A percentile compares a stretch with the other conserved stretches of the same genome.
Evolutionary conservation across 2,888 invertebrate genomes (phyloP).

Genomic region (Xestobium rufovillosum): DNA sequence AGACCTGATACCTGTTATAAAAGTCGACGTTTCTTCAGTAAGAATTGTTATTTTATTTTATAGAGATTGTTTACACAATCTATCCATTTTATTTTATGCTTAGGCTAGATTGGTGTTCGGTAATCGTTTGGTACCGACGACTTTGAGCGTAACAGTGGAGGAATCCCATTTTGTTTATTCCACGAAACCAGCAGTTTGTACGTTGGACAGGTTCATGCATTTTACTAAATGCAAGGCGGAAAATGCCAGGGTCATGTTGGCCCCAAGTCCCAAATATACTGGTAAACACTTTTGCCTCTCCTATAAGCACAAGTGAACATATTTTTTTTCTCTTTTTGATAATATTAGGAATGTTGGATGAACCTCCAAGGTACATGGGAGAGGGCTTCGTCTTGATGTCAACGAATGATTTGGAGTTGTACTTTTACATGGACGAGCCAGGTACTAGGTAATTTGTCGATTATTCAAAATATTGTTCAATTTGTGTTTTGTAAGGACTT

Average conservation of each 20-base stretch:
- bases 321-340: background rate
- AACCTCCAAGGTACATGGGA: slow-evolving; percentile 95
- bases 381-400: slow-evolving; percentile 97
- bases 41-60: slow-evolving; percentile 31
- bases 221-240: slow-evolving; percentile 91
- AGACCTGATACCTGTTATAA: slow-evolving; percentile 93
- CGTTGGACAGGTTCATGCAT: slow-evolving; percentile 92
- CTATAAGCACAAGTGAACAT: background rate
- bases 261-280: slow-evolving; percentile 93
- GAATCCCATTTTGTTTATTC: slow-evolving; percentile 93
- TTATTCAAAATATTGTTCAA: slow-evolving; percentile 2
- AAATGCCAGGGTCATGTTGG: slow-evolving; percentile 90
- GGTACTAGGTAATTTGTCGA: slow-evolving; percentile 49
- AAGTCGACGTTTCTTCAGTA: slow-evolving; percentile 83
- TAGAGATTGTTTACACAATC: background rate
- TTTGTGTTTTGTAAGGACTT: slow-evolving; percentile 42
- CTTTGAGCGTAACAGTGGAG: slow-evolving; percentile 84
- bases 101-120: slow-evolving; percentile 90
- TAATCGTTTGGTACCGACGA: slow-evolving; percentile 89
- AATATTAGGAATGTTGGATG: slow-evolving; percentile 66
- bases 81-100: slow-evolving; percentile 24
- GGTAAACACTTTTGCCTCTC: slow-evolving; percentile 35
- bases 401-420: slow-evolving; percentile 88
- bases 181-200: slow-evolving; percentile 89
- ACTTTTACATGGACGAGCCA: slow-evolving; percentile 96